These are phyloP conservation scores for Oreocharis arfaki DNA, from an alignment of 2,113 vertebrate species.

Conservation along the genomic window DNA sequence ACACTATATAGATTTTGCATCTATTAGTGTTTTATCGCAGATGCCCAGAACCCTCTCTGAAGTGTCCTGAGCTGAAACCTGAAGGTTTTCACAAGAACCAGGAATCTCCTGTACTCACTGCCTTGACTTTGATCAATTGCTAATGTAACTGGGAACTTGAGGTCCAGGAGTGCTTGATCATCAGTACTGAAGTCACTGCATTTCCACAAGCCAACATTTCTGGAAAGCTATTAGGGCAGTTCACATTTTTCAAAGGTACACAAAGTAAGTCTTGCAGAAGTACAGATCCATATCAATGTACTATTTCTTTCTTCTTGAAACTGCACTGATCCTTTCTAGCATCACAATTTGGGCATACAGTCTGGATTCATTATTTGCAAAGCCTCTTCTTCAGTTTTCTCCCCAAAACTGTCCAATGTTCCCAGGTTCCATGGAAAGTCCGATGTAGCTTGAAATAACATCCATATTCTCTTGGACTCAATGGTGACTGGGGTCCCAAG, in stretches of 20 bases:
- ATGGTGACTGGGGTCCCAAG: neutral
- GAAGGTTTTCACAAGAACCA: neutral
- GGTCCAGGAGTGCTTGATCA: neutral
- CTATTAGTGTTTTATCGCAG: neutral
- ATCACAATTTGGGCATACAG: neutral
- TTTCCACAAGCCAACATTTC: neutral
- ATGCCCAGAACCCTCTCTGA: neutral
- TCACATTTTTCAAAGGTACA: neutral
- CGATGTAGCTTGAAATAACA: fast-evolving
- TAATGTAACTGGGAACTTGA: neutral
- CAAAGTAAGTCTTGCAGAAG: neutral
- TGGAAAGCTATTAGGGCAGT: neutral
- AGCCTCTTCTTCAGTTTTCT: neutral
- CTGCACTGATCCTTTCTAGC: neutral
- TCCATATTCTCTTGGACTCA: neutral
- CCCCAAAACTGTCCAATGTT: neutral
- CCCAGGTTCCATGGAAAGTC: neutral
- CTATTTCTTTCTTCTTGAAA: neutral
- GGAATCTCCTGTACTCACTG: neutral
- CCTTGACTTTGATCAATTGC: constrained; percentile 7
- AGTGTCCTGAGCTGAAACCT: neutral
- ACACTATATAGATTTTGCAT: neutral
- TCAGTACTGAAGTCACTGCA: neutral
- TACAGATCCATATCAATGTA: neutral
- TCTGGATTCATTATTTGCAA: neutral